Evolutionary conservation across 1,140 invertebrate genomes (phyloP).

Genomic region (Meloidogyne hapla): DNA sequence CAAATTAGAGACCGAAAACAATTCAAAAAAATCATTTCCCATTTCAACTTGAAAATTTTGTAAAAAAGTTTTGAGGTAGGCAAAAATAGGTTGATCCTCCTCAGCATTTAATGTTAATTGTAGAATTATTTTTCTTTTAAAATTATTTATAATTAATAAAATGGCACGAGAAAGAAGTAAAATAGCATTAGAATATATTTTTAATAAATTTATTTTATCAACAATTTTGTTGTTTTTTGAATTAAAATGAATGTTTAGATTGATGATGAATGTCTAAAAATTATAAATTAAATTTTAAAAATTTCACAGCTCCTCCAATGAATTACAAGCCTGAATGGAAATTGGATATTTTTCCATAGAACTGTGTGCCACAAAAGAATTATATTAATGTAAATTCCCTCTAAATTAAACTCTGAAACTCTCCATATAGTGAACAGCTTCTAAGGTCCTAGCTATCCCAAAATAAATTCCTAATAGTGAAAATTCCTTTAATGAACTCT

Average conservation of each 20-base stretch:
- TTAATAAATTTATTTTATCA: background rate
- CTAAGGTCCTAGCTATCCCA: too few relatives aligned
- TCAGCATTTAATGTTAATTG: background rate
- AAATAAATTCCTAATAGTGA: too few relatives aligned
- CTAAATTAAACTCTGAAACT: too few relatives aligned
- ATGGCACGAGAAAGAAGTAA: background rate
- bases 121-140: background rate
- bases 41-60: background rate
- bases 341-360: too few relatives aligned
- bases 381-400: too few relatives aligned
- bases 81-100: background rate
- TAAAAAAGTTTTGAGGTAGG: background rate
- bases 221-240: background rate
- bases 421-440: too few relatives aligned
- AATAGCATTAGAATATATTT: background rate
- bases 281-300: background rate
- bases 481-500: too few relatives aligned
- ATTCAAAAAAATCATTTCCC: background rate
- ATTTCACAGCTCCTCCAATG: too few relatives aligned
- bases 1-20: background rate
- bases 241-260: background rate
- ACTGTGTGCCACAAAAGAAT: too few relatives aligned
- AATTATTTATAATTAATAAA: background rate
- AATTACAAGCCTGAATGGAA: too few relatives aligned
- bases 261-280: background rate